phyloP scores from a whole-genome alignment of 2,888 invertebrate genomes.

The Noctua janthina region DNA sequence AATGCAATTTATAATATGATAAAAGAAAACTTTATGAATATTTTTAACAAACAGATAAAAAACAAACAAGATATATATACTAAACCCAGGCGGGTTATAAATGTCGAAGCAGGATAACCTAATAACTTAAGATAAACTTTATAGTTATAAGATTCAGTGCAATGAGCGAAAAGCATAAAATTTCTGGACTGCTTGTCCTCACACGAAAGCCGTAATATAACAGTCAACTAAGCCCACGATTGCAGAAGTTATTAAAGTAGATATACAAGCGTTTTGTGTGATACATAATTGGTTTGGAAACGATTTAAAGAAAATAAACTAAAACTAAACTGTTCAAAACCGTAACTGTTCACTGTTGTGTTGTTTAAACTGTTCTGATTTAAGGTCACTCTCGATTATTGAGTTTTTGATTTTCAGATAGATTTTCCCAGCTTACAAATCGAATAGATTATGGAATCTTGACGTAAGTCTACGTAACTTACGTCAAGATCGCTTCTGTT shows the following conservation, averaged over 20 bases:
- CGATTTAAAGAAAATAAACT: neutral
- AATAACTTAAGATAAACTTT: slow-evolving; percentile 32
- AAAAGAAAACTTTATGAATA: slow-evolving; percentile 16
- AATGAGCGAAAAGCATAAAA: slow-evolving; percentile 33
- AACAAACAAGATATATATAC: slow-evolving; percentile 3
- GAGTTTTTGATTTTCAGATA: neutral
- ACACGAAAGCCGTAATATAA: slow-evolving; percentile 5
- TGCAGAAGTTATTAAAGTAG: neutral
- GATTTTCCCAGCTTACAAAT: neutral
- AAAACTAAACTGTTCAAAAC: too few relatives aligned
- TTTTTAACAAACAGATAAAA: slow-evolving; percentile 31
- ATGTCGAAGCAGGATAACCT: slow-evolving; percentile 35
- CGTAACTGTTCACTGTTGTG: too few relatives aligned
- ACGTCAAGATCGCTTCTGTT: neutral
- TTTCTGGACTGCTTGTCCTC: slow-evolving; percentile 8
- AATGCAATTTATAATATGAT: neutral
- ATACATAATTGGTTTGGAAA: neutral
- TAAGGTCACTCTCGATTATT: neutral
- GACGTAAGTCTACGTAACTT: neutral
- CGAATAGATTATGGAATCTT: neutral
- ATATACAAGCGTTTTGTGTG: neutral
- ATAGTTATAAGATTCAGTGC: slow-evolving; percentile 36
- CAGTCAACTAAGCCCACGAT: neutral
- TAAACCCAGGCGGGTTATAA: slow-evolving; percentile 23
- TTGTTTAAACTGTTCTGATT: neutral